phyloP scores from a whole-genome alignment of 2,797 vertebrate species.

The Clarias platycephalus region DNA sequence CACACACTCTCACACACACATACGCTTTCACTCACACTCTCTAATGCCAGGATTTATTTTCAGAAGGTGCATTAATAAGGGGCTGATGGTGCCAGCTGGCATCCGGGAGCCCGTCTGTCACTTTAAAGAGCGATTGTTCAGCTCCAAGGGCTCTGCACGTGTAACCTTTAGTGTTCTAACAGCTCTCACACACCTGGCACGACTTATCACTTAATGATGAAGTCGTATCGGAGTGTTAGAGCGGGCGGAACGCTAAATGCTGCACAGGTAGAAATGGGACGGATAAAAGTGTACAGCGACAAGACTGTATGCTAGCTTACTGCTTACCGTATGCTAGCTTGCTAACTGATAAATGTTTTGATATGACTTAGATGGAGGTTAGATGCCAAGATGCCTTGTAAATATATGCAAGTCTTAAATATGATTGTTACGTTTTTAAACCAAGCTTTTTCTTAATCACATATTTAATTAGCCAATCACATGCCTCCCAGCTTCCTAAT shows the following conservation, averaged over 20 bases:
- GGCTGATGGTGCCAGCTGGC: slow-evolving; percentile 18
- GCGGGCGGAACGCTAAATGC: slow-evolving; percentile 61
- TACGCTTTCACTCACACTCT: slow-evolving; percentile 13
- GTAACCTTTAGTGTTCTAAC: slow-evolving; percentile 30
- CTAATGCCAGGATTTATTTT: slow-evolving; percentile 1
- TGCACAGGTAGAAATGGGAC: background rate
- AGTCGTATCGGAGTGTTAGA: slow-evolving; percentile 59
- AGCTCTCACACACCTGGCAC: background rate
- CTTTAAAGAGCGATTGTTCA: slow-evolving; percentile 33
- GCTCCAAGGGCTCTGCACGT: slow-evolving; percentile 8
- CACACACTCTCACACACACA: background rate
- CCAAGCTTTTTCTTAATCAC: background rate
- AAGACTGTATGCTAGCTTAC: too few species aligned
- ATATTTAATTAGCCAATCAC: background rate
- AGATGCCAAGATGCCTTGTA: too few species aligned
- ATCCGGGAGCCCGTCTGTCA: slow-evolving; percentile 31
- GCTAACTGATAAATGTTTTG: background rate
- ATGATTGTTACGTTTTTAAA: background rate
- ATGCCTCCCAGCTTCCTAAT: background rate
- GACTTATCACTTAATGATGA: slow-evolving; percentile 1
- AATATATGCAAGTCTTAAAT: background rate
- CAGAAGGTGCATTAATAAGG: slow-evolving; percentile 41
- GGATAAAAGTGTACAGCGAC: background rate
- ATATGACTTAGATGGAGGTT: too few species aligned
- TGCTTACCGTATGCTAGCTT: background rate